Conservation (phyloP, 2,113 vertebrate genomes). For the Isurus oxyrinchus region DNA sequence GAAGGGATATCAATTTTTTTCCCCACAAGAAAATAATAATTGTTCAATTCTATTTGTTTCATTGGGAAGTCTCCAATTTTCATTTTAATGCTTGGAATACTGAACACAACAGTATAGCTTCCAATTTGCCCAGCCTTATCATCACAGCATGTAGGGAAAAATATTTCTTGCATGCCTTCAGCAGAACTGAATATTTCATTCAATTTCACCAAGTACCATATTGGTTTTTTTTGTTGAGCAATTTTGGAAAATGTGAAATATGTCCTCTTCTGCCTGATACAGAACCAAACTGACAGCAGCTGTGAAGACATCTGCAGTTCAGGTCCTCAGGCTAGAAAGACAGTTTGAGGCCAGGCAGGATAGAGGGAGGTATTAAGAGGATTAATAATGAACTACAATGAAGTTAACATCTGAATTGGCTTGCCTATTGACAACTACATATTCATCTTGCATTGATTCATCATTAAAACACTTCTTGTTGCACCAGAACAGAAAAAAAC, state of each 20-base stretch:
- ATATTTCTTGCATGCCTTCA: neutral
- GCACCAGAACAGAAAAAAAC: neutral
- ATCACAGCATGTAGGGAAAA: neutral
- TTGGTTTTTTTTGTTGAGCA: neutral
- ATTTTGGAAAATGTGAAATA: neutral
- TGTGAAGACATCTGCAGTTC: neutral
- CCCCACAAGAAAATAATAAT: neutral
- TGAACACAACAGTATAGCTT: neutral
- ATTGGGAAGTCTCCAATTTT: neutral
- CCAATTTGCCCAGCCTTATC: neutral
- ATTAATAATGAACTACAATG: neutral
- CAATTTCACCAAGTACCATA: neutral
- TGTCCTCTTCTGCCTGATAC: neutral
- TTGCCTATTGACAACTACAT: neutral
- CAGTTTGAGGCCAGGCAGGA: neutral
- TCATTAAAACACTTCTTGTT: neutral
- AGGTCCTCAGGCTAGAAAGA: neutral
- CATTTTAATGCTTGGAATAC: neutral
- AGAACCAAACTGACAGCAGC: neutral
- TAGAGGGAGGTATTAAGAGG: neutral
- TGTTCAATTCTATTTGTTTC: neutral
- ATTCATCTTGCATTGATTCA: neutral
- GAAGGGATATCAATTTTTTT: neutral
- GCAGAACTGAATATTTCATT: neutral
- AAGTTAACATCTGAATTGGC: neutral